phyloP scores from a whole-genome alignment of 2,797 vertebrate species.

The Columba guinea region DNA sequence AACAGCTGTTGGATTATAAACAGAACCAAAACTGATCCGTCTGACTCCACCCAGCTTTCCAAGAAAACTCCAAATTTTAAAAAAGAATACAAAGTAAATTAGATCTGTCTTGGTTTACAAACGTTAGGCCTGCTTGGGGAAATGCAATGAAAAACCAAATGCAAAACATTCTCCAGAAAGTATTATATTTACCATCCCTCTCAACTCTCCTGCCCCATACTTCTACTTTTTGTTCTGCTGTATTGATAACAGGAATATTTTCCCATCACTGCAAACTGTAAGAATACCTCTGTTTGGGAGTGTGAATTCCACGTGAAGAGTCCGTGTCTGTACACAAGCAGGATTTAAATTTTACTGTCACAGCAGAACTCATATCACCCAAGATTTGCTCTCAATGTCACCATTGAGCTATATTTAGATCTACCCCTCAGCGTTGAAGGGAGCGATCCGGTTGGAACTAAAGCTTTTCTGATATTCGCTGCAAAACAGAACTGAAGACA shows the following conservation, averaged over 20 bases:
- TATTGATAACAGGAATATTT: neutral
- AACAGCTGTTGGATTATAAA: neutral
- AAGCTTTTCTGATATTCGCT: neutral
- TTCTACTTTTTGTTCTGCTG: neutral
- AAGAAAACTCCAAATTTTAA: neutral
- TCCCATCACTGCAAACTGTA: neutral
- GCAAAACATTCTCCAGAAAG: neutral
- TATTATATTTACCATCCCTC: neutral
- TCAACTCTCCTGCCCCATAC: neutral
- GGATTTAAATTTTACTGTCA: neutral
- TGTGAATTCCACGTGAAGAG: neutral
- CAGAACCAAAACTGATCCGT: neutral
- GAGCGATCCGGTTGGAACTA: neutral
- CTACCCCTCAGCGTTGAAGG: neutral
- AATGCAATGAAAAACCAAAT: neutral
- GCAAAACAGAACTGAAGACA: neutral
- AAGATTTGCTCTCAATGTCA: neutral
- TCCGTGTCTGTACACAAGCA: neutral
- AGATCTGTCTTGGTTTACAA: neutral
- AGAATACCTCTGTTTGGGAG: neutral
- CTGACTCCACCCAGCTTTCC: neutral
- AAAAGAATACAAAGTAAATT: neutral
- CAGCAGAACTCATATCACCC: neutral
- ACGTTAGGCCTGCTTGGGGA: neutral
- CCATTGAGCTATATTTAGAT: neutral